Conservation (phyloP, 2,888 invertebrate genomes). For the Drosophila ustulata region DNA sequence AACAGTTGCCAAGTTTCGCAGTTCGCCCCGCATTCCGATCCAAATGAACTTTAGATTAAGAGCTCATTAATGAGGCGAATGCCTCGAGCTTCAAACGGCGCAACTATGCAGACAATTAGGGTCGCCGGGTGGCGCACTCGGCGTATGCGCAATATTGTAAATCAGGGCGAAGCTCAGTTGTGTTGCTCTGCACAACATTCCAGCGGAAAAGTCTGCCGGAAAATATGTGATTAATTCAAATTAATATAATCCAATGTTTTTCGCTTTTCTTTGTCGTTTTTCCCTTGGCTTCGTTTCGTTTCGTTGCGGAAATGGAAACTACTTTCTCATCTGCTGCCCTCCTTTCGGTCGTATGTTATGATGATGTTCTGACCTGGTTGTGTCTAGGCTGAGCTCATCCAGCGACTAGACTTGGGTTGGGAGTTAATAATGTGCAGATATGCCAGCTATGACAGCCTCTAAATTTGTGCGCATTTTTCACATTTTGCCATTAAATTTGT, state of each 20-base stretch:
- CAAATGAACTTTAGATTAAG: slow-evolving; percentile 72
- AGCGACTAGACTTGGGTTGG: not conserved
- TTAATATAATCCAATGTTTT: slow-evolving; percentile 81
- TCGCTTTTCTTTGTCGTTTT: slow-evolving; percentile 4
- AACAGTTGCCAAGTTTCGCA: slow-evolving; percentile 22
- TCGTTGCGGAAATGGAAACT: slow-evolving; percentile 69
- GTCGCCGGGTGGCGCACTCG: slow-evolving; percentile 13
- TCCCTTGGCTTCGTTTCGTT: slow-evolving; percentile 22
- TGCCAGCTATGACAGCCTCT: slow-evolving; percentile 63
- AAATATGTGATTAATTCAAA: slow-evolving; percentile 84
- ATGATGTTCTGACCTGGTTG: slow-evolving; percentile 64
- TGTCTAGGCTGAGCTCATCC: slow-evolving; percentile 55
- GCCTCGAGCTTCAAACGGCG: slow-evolving; percentile 38
- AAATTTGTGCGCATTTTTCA: slow-evolving; percentile 70
- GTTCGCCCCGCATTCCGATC: slow-evolving; percentile 53
- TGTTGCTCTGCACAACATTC: slow-evolving; percentile 47
- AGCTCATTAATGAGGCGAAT: slow-evolving; percentile 71
- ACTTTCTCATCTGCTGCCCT: slow-evolving; percentile 53
- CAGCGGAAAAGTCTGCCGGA: slow-evolving; percentile 60
- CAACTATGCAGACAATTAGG: slow-evolving; percentile 26
- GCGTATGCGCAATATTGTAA: slow-evolving; percentile 36
- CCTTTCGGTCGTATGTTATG: slow-evolving; percentile 36
- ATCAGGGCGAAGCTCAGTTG: slow-evolving; percentile 28
- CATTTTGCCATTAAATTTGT: slow-evolving; percentile 51
- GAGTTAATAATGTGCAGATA: slow-evolving; percentile 68